A percentile compares a stretch with the other conserved stretches of the same genome.
These are phyloP conservation scores for Lepus townsendii DNA, from an alignment of 2,797 vertebrate genomes.

Conservation along the genomic window DNA sequence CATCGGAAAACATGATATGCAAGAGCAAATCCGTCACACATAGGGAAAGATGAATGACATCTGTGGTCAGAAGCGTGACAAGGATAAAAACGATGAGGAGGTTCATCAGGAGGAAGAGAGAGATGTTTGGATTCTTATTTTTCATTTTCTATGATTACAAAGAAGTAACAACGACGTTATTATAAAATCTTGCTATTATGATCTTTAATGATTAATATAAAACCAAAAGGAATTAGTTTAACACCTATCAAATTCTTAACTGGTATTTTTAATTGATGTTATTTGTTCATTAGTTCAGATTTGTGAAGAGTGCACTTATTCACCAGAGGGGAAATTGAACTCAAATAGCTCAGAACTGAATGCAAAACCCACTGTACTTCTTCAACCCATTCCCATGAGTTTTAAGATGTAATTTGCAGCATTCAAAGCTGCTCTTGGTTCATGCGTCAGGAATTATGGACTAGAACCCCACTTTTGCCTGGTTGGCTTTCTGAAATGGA, in stretches of 20 bases:
- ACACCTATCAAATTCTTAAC: background rate
- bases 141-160: background rate
- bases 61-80: background rate
- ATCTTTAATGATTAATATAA: background rate
- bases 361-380: background rate
- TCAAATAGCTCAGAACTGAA: background rate
- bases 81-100: background rate
- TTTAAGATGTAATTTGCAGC: background rate
- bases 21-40: background rate
- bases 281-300: conserved; percentile 12
- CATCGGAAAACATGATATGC: conserved; percentile 40
- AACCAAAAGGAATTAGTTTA: conserved; percentile 21
- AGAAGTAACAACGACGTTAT: too few relatives aligned
- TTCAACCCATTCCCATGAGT: background rate
- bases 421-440: background rate
- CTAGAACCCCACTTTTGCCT: background rate
- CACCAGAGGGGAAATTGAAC: background rate
- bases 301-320: background rate
- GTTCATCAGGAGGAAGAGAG: background rate
- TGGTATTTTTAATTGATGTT: conserved; percentile 12
- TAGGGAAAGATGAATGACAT: background rate
- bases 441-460: background rate
- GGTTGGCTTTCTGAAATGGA: conserved; percentile 24
- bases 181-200: background rate
- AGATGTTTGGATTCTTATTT: background rate